Conservation (phyloP, 2,888 invertebrate species). For the Hydroisotoma schaefferi region DNA sequence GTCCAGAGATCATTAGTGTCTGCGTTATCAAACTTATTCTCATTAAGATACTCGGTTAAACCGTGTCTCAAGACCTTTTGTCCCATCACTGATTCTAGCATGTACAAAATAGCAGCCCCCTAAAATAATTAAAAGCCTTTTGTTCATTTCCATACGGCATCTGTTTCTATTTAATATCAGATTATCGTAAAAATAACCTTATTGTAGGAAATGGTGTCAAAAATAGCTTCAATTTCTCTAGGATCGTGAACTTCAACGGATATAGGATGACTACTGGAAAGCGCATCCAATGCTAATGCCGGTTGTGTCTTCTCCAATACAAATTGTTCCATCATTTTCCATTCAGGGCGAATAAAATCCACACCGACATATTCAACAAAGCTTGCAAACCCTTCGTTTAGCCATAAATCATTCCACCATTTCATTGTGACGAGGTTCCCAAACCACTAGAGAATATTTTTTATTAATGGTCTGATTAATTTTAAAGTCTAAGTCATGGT, state of each 20-base stretch:
- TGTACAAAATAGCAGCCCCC: constrained; percentile 69
- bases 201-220: constrained; percentile 71
- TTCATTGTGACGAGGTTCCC: constrained; percentile 89
- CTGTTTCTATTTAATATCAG: background rate
- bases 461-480: background rate
- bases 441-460: constrained; percentile 62
- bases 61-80: constrained; percentile 63
- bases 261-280: constrained; percentile 69
- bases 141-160: too few species aligned
- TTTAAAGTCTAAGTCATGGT: background rate
- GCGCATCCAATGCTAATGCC: constrained; percentile 65
- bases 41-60: constrained; percentile 64
- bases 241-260: constrained; percentile 67
- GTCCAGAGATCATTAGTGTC: constrained; percentile 80
- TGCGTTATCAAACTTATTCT: constrained; percentile 67
- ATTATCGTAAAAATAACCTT: constrained; percentile 56
- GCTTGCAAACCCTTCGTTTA: constrained; percentile 82
- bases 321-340: constrained; percentile 70
- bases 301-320: constrained; percentile 66
- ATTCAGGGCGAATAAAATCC: constrained; percentile 61
- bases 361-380: constrained; percentile 75
- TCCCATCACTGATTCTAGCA: constrained; percentile 67
- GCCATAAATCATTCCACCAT: constrained; percentile 84
- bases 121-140: constrained; percentile 48
- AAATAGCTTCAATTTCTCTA: constrained; percentile 67